Percentiles rank a stretch among this genome's conserved stretches.
These are phyloP conservation scores for Lepas anatifera DNA, from an alignment of 2,888 invertebrate genomes.

Conservation along the genomic window DNA sequence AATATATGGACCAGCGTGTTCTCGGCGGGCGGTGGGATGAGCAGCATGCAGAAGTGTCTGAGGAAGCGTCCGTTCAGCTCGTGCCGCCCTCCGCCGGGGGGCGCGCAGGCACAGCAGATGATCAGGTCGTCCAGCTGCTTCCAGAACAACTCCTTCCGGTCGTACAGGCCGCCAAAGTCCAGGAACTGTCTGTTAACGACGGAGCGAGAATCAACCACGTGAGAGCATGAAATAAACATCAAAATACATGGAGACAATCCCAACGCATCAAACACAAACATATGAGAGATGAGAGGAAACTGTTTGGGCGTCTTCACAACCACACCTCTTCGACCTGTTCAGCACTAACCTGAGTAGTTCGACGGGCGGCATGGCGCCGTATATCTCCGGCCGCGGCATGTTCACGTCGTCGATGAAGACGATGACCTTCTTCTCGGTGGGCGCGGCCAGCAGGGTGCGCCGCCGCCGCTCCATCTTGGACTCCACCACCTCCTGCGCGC, in stretches of 20 bases:
- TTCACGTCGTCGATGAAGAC: constrained; percentile 85
- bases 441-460: constrained; percentile 65
- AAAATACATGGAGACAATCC: no score
- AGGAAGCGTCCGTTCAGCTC: constrained; percentile 72
- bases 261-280: no score
- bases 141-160: constrained; percentile 78
- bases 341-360: not conserved
- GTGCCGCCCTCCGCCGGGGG: constrained; percentile 81
- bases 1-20: constrained; percentile 82
- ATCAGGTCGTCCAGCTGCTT: constrained; percentile 73
- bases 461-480: constrained; percentile 69
- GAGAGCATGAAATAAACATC: no score
- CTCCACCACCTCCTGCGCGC: constrained; percentile 75
- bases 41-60: constrained; percentile 74
- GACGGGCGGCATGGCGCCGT: not conserved
- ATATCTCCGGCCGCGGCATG: constrained; percentile 49
- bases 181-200: constrained; percentile 47
- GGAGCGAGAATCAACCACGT: not conserved
- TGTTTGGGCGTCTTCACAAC: no score
- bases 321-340: no score
- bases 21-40: constrained; percentile 74
- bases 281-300: no score
- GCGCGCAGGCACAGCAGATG: constrained; percentile 67
- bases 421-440: constrained; percentile 65
- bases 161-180: constrained; percentile 71